Evolutionary conservation across 2,113 vertebrate species (phyloP).

Genomic region (Carettochelys insculpta): DNA sequence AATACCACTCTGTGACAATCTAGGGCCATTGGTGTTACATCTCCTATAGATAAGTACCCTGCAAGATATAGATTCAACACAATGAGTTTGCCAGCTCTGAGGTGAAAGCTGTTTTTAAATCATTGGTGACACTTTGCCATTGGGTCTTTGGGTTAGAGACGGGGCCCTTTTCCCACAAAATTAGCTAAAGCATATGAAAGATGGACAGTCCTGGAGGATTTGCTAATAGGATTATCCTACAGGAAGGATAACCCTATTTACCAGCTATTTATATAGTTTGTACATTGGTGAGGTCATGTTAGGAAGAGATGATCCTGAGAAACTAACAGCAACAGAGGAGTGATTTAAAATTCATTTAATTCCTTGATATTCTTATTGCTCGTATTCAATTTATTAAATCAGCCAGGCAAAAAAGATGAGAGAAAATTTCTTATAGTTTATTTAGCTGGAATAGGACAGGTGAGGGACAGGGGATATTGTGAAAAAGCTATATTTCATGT

Average conservation of each 20-base stretch:
- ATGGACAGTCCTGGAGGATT: background rate
- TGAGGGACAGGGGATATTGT: background rate
- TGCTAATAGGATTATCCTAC: background rate
- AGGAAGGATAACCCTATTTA: background rate
- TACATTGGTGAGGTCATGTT: background rate
- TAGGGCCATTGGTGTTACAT: no score
- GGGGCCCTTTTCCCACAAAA: background rate
- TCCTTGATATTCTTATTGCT: background rate
- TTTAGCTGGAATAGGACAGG: background rate
- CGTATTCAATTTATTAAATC: background rate
- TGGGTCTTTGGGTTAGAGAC: background rate
- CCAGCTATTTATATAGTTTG: background rate
- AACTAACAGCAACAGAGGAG: background rate
- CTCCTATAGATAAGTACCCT: background rate
- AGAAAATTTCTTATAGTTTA: background rate
- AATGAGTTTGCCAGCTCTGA: background rate
- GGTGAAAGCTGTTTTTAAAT: background rate
- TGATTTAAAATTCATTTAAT: background rate
- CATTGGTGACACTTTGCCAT: background rate
- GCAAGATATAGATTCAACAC: background rate
- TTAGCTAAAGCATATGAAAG: background rate
- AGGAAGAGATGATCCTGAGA: background rate
- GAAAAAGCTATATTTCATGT: background rate
- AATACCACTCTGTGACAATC: no score
- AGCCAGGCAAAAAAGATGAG: background rate